Percentiles rank a stretch among this genome's conserved stretches.
phyloP scores from a whole-genome alignment of 2,113 vertebrate genomes.

The Platysteira castanea region DNA sequence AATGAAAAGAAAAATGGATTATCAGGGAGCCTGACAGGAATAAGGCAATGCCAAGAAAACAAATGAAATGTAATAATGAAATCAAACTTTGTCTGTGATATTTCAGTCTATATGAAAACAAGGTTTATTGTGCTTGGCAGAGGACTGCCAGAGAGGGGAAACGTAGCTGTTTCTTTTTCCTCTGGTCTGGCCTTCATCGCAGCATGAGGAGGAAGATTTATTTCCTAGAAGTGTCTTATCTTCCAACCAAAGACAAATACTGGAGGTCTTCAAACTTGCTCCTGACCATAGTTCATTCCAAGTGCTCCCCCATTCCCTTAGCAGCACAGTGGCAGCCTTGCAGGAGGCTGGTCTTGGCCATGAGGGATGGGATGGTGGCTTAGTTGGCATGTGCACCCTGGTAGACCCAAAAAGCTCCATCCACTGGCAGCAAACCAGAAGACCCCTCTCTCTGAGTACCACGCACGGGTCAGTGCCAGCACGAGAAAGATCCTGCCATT shows the following conservation, averaged over 20 bases:
- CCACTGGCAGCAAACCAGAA: neutral
- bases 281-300: neutral
- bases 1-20: slow-evolving; percentile 68
- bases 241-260: neutral
- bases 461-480: neutral
- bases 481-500: neutral
- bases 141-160: neutral
- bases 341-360: neutral
- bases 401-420: neutral
- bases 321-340: neutral
- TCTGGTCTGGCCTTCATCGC: neutral
- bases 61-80: slow-evolving; percentile 59
- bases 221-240: neutral
- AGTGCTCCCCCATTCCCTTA: neutral
- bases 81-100: slow-evolving; percentile 33
- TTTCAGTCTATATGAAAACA: slow-evolving; percentile 3
- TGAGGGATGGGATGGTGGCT: neutral
- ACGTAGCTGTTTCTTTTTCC: neutral
- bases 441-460: neutral
- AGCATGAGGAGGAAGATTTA: neutral
- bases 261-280: neutral
- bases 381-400: fast-evolving
- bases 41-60: slow-evolving; percentile 54
- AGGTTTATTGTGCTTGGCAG: slow-evolving; percentile 21
- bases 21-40: slow-evolving; percentile 56